Evolutionary conservation across 2,888 invertebrate genomes (phyloP).

Genomic region (Bugula neritina): DNA sequence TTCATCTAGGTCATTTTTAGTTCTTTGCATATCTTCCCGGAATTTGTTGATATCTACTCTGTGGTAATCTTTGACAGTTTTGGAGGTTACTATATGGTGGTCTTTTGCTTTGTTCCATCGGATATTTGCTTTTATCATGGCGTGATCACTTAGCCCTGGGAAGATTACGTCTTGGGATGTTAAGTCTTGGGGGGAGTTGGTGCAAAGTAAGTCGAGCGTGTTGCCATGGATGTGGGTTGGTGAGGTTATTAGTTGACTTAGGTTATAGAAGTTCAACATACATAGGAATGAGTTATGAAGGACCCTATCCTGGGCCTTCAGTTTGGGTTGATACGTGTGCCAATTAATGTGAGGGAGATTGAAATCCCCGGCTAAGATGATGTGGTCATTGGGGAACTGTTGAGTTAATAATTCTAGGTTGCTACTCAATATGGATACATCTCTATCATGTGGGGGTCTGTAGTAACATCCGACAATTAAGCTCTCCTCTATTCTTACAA

Average conservation of each 20-base stretch:
- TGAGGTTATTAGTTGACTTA: neutral
- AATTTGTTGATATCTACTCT: neutral
- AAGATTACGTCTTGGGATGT: neutral
- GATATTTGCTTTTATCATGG: neutral
- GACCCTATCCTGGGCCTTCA: neutral
- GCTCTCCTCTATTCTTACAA: neutral
- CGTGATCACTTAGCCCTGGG: neutral
- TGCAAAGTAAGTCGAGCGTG: neutral
- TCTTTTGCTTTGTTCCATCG: neutral
- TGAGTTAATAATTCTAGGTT: neutral
- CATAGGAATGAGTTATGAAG: neutral
- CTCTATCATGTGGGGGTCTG: neutral
- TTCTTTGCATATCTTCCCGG: neutral
- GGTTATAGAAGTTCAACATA: neutral
- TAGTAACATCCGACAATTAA: slow-evolving; percentile 9
- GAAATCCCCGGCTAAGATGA: neutral
- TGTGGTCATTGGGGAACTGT: neutral
- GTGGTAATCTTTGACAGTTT: neutral
- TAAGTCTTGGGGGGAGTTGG: neutral
- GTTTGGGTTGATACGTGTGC: neutral
- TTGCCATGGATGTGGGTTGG: neutral
- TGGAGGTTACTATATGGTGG: neutral
- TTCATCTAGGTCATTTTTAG: neutral
- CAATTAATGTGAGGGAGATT: neutral
- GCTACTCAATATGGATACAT: neutral